These are phyloP conservation scores for Rattus rattus DNA, from an alignment of 2,113 vertebrate species.

Conservation along the genomic window DNA sequence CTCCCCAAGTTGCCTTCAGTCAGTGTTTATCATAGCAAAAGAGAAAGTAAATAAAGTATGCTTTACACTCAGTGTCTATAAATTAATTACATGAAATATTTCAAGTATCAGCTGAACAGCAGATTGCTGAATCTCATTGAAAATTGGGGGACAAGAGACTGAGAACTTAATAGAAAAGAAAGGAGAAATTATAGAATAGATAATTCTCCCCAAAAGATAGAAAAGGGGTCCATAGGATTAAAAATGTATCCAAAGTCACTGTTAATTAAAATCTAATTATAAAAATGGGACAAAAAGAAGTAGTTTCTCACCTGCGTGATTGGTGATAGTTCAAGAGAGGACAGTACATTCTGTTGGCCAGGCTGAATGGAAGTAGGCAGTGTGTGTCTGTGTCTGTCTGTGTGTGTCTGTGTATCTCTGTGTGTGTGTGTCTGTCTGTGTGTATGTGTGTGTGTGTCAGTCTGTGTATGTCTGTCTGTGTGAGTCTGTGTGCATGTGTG, in stretches of 20 bases:
- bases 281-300: background rate
- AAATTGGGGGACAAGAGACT: background rate
- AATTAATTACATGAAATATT: background rate
- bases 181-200: background rate
- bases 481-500: background rate
- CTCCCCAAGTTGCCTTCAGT: background rate
- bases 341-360: background rate
- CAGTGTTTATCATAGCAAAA: background rate
- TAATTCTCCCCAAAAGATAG: background rate
- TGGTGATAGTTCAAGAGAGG: background rate
- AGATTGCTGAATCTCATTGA: background rate
- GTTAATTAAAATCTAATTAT: constrained; percentile 13
- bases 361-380: background rate
- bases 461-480: background rate
- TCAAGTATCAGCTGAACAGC: background rate
- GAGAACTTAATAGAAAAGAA: constrained; percentile 1
- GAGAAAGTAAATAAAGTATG: background rate
- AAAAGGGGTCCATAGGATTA: background rate
- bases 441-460: background rate
- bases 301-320: background rate
- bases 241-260: constrained; percentile 23
- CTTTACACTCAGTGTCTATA: background rate
- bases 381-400: background rate
- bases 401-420: background rate
- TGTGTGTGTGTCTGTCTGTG: background rate